Base-by-base conservation (phyloP, 2,113 vertebrate species). In the Microtus ochrogaster region DNA sequence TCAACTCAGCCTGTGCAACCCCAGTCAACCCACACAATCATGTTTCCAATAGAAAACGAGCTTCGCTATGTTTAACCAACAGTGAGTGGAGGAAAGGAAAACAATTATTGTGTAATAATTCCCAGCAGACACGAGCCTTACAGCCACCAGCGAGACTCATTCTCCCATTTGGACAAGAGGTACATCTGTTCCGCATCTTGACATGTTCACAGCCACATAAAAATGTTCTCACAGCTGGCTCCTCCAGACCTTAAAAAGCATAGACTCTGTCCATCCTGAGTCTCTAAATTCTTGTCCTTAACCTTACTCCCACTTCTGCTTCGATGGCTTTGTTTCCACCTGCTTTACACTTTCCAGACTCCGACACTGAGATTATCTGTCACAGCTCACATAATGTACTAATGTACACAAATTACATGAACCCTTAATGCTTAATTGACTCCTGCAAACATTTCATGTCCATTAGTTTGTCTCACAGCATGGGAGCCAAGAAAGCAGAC, bases 161-260 rank as follows among this genome's bases (percentile, higher is more conserved):
- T 92, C 39, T 41, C 82, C 89, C 77, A 65, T 44, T 47, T n/a
- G 36, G 65, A 90, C 76, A 92, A 44, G 95, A 93, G 82, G 33
- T 65, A 90, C 88, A 95, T 94, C 93, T 97, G 94, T 49, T 93
- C 83, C 11, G 0, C 70, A 95, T 97, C 95, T 96, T 26, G 1
- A 70, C 66, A 97, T 9, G 16, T 74, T 97, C 92, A 94, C 1
- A 3, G 41, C 78, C 89, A 41, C 47, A 95, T 17, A 68, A 44
- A 79, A 26, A 92, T 3, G 41, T 79, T 87, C 61, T 96, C 0
- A 0, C 49, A 10, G 26, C 47, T 68, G 65, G 68, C 70, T 93
- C 91, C 12, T 78, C 44, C 65, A 39, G 92, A 24, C 0, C 3
- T 49, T 30, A 39, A 0, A 24, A 58, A 96, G 28, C 33, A 87